phyloP scores from a whole-genome alignment of 1,140 invertebrate species.

The Brachionus manjavacas region DNA sequence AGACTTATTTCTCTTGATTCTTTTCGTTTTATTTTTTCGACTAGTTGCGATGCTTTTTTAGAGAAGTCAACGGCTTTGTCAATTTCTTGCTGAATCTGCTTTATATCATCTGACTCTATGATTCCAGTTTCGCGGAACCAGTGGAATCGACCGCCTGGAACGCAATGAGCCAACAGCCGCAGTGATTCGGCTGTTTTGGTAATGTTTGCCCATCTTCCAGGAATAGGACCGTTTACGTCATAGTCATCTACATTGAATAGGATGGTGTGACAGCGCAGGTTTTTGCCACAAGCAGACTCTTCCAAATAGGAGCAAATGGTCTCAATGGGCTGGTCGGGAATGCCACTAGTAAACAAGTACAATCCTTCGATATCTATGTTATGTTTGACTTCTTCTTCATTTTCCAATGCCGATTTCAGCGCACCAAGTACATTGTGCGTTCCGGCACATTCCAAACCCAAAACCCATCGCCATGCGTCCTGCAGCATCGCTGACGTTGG shows the following conservation, averaged over 20 bases:
- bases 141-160: slow-evolving; percentile 53
- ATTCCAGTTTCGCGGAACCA: slow-evolving; percentile 59
- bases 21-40: slow-evolving; percentile 56
- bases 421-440: slow-evolving; percentile 56
- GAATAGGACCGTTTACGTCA: slow-evolving; percentile 53
- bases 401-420: slow-evolving; percentile 53
- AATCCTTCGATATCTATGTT: slow-evolving; percentile 54
- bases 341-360: slow-evolving; percentile 58
- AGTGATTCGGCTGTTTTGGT: slow-evolving; percentile 55
- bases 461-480: slow-evolving; percentile 56
- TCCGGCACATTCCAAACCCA: slow-evolving; percentile 54
- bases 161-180: slow-evolving; percentile 46
- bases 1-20: slow-evolving; percentile 45
- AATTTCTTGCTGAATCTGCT: slow-evolving; percentile 53
- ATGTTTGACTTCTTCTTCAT: slow-evolving; percentile 56
- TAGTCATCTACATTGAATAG: slow-evolving; percentile 58
- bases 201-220: slow-evolving; percentile 57
- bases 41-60: slow-evolving; percentile 52
- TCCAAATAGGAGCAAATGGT: slow-evolving; percentile 51
- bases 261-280: slow-evolving; percentile 51
- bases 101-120: slow-evolving; percentile 58
- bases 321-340: slow-evolving; percentile 53
- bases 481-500: slow-evolving; percentile 54
- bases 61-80: slow-evolving; percentile 57
- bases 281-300: slow-evolving; percentile 49